Percentiles rank a stretch among this genome's conserved stretches.
Conservation (phyloP, 2,888 invertebrate species). For the Ametastegia equiseti region DNA sequence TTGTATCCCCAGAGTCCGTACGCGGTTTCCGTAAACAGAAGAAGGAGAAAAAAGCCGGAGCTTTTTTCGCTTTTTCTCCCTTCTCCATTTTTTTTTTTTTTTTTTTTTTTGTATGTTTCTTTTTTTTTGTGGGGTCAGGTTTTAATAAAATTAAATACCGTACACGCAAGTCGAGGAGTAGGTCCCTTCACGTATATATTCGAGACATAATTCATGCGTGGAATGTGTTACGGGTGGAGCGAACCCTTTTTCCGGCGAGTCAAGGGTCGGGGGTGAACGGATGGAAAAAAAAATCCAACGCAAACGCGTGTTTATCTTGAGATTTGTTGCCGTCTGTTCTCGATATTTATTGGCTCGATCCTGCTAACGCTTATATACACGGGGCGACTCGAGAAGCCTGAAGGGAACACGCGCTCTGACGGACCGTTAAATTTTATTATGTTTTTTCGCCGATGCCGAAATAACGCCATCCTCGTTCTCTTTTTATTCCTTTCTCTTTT, state of each 20-base stretch:
- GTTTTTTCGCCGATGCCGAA: constrained; percentile 54
- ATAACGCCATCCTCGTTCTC: constrained; percentile 19
- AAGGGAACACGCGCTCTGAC: constrained; percentile 59
- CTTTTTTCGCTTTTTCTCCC: not conserved
- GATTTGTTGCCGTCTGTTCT: constrained; percentile 70
- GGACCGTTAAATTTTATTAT: constrained; percentile 72
- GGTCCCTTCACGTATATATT: constrained; percentile 64
- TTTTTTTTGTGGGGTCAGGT: constrained; percentile 38
- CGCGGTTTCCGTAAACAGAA: constrained; percentile 30
- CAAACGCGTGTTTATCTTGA: constrained; percentile 70
- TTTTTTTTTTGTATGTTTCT: not conserved
- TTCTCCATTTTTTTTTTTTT: not conserved
- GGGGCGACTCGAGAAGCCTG: not conserved
- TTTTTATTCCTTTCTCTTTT: constrained; percentile 2
- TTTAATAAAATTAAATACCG: constrained; percentile 69
- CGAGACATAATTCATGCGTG: constrained; percentile 69
- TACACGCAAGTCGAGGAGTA: constrained; percentile 51
- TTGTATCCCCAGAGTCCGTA: constrained; percentile 4
- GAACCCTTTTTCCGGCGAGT: constrained; percentile 55
- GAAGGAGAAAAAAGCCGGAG: constrained; percentile 23
- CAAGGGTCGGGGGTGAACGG: constrained; percentile 48
- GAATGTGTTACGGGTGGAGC: constrained; percentile 67
- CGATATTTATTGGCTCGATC: constrained; percentile 69
- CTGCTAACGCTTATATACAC: constrained; percentile 22
- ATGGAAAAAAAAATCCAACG: constrained; percentile 59